Conservation (phyloP, 2,797 vertebrate genomes). For the Parauchenoglanis ngamensis region DNA sequence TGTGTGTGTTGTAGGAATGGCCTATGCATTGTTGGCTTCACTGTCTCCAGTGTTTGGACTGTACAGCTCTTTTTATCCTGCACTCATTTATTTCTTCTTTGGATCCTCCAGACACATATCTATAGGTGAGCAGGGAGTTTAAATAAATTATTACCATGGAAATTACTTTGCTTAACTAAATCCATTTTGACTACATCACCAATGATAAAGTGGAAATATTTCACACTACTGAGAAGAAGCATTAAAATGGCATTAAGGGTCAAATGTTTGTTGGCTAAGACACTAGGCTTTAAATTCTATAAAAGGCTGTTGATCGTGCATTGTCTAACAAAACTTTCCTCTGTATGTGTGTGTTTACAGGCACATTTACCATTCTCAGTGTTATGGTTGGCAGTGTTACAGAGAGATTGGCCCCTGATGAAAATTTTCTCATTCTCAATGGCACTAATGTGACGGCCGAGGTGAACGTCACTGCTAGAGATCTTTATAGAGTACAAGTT, state of each 20-base stretch:
- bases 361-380: slow-evolving; percentile 92
- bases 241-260: neutral
- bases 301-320: neutral
- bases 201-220: neutral
- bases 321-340: neutral
- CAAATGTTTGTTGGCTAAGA: neutral
- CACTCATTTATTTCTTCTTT: slow-evolving; percentile 90
- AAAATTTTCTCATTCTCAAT: slow-evolving; percentile 71
- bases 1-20: slow-evolving; percentile 79
- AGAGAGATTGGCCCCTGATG: slow-evolving; percentile 81
- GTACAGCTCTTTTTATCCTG: slow-evolving; percentile 91
- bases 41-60: slow-evolving; percentile 91
- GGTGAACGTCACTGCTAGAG: slow-evolving; percentile 69
- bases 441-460: slow-evolving; percentile 73
- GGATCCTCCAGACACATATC: slow-evolving; percentile 96
- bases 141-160: neutral
- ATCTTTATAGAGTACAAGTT: slow-evolving; percentile 81
- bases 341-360: slow-evolving; percentile 65
- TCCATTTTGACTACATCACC: neutral
- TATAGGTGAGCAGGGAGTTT: slow-evolving; percentile 67
- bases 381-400: slow-evolving; percentile 96
- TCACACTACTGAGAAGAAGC: neutral
- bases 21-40: slow-evolving; percentile 91
- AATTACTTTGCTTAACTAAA: neutral
- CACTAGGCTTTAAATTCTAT: neutral